phyloP scores from a whole-genome alignment of 2,113 vertebrate genomes.

The Sinocyclocheilus grahami region DNA sequence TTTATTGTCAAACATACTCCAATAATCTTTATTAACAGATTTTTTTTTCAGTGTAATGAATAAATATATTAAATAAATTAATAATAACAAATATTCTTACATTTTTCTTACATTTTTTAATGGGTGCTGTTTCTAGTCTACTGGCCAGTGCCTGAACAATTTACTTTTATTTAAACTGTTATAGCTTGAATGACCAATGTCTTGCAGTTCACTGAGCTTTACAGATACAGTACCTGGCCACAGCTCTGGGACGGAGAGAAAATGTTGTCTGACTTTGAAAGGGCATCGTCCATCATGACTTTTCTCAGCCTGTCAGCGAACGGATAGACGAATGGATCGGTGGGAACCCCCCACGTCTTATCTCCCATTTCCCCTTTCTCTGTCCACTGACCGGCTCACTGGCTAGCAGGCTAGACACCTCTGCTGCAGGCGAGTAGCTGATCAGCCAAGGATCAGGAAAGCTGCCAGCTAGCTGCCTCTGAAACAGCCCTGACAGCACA shows the following conservation, averaged over 20 bases:
- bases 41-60: no score
- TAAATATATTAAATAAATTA: no score
- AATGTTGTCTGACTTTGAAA: conserved; percentile 80
- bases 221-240: conserved; percentile 63
- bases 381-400: conserved; percentile 57
- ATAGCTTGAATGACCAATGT: neutral
- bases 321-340: conserved; percentile 54
- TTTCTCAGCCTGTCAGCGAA: conserved; percentile 71
- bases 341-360: conserved; percentile 31
- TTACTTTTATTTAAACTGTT: neutral
- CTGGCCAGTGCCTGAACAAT: neutral
- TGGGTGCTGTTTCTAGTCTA: neutral
- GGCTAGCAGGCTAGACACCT: conserved; percentile 67
- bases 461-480: conserved; percentile 55
- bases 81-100: no score
- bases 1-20: no score
- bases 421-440: conserved; percentile 53
- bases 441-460: conserved; percentile 56
- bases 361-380: conserved; percentile 48
- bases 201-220: conserved; percentile 14
- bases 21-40: no score
- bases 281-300: conserved; percentile 76
- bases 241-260: conserved; percentile 77
- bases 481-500: conserved; percentile 77
- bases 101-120: neutral